Evolutionary conservation across 2,113 vertebrate genomes (phyloP), one percentile per base, ranked within the genome.

Genomic region (Barbus barbus): DNA sequence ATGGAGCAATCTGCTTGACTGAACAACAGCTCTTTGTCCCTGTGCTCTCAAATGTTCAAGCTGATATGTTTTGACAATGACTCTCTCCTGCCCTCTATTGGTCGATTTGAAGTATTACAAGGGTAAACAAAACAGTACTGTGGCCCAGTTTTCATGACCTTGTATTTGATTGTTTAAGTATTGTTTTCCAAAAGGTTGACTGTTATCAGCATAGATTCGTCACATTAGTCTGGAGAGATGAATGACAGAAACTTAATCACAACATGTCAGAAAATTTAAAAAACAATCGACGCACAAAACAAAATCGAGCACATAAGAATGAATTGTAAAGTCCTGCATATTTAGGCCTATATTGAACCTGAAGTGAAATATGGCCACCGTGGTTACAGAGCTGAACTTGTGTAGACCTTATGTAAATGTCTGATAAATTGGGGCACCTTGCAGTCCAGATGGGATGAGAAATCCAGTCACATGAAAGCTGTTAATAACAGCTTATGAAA

Each of bases 11-110:
- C 56, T 61, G 22, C 76, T 61, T 65, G 38, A 26, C 58, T 79
- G 73, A 83, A 83, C 82, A 77, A 85, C 79, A 67, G 74, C 65
- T 75, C 79, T 85, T 85, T 85, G 84, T 85, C 72, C 48, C 36
- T 38, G 58, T 20, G 71, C 58, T 69, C 46, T 65, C 20, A 9
- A 61, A 46, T 76, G 82, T 63, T 61, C n/a, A 74, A 60, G 0
- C 6, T n/a, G 20, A 36, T 71, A 20, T 1, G 8, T 56, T 9
- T 53, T 51, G n/a, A 71, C 41, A 53, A 51, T 20, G 67, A 63
- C 76, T 63, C 36, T 36, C 38, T 65, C 12, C 26, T 69, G 38
- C 41, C 85, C 65, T 60, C 85, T 83, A 46, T 36, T 48, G 81
- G 31, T 38, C 65, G 60, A n/a, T 24, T 22, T 5, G 2, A 48